Evolutionary conservation across 2,797 vertebrate species (phyloP).

Genomic region (Lacerta bilineata): DNA sequence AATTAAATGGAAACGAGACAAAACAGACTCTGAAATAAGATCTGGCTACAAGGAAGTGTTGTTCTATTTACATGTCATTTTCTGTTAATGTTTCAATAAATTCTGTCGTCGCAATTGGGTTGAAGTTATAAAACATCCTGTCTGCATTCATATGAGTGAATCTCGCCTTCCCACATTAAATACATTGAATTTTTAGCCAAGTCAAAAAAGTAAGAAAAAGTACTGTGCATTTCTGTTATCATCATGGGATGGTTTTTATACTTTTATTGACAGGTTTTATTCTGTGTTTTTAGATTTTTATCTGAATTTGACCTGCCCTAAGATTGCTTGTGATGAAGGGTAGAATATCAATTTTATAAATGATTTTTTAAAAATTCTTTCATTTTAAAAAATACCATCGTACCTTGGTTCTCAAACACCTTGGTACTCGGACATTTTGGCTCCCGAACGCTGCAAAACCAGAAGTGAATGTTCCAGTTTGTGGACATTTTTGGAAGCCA

Average conservation of each 20-base stretch:
- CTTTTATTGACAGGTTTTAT: too few relatives aligned
- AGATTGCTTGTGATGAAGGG: too few relatives aligned
- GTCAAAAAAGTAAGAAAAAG: neutral
- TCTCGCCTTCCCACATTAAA: constrained; percentile 7
- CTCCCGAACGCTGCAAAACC: too few relatives aligned
- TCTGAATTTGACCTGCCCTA: too few relatives aligned
- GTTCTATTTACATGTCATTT: constrained; percentile 55
- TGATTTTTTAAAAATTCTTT: too few relatives aligned
- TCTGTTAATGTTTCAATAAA: constrained; percentile 47
- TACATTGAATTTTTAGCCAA: constrained; percentile 3
- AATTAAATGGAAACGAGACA: constrained; percentile 75
- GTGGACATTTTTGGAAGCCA: too few relatives aligned
- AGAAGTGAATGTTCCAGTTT: too few relatives aligned
- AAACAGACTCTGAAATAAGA: constrained; percentile 70
- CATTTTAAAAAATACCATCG: neutral
- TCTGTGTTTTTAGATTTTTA: too few relatives aligned
- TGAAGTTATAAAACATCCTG: constrained; percentile 15
- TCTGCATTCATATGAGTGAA: constrained; percentile 2
- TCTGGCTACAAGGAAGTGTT: constrained; percentile 57
- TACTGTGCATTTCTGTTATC: neutral
- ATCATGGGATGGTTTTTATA: neutral
- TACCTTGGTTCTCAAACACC: too few relatives aligned
- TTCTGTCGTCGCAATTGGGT: constrained; percentile 16
- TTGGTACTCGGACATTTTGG: too few relatives aligned
- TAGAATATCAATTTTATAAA: too few relatives aligned